A percentile compares a stretch with the other conserved stretches of the same genome.
phyloP scores from a whole-genome alignment of 92 coral and sea anemone species.

The Porites lobata region DNA sequence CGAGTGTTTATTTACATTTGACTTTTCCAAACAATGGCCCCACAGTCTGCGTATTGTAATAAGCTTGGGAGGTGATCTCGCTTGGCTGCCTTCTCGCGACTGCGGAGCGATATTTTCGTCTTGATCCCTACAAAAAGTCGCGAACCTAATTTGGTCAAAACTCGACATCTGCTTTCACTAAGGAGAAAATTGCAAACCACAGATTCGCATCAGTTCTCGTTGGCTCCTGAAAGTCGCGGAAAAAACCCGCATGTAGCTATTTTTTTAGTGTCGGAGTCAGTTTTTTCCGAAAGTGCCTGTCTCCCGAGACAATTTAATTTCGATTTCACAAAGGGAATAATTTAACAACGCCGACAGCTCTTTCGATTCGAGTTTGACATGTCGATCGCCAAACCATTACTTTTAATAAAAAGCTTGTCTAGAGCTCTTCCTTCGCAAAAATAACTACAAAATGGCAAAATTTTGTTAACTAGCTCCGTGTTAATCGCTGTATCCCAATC shows the following conservation, averaged over 20 bases:
- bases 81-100: conserved; percentile 15
- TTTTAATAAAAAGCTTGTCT: conserved; percentile 26
- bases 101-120: neutral
- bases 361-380: conserved; percentile 4
- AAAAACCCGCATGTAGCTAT: conserved; percentile 30
- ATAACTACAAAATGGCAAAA: conserved; percentile 27
- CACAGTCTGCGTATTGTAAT: conserved; percentile 63
- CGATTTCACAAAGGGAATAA: conserved; percentile 38
- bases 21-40: conserved; percentile 67
- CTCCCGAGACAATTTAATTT: conserved; percentile 23
- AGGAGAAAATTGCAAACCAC: conserved; percentile 33
- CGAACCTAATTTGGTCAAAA: conserved; percentile 14
- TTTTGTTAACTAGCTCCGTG: conserved; percentile 35
- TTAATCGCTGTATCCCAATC: conserved; percentile 6
- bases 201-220: conserved; percentile 30
- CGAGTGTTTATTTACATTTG: conserved; percentile 89
- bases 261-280: neutral
- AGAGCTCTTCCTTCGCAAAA: conserved; percentile 35
- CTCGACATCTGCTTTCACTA: conserved; percentile 54
- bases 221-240: conserved; percentile 41
- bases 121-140: conserved; percentile 12
- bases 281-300: conserved; percentile 16
- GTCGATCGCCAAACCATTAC: conserved; percentile 13
- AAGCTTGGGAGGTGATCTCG: conserved; percentile 3
- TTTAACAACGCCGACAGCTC: conserved; percentile 28